A percentile compares a stretch with the other conserved stretches of the same genome.
These are phyloP conservation scores for Oconnorella tubifera DNA, from an alignment of 2,888 invertebrate genomes.

Conservation along the genomic window DNA sequence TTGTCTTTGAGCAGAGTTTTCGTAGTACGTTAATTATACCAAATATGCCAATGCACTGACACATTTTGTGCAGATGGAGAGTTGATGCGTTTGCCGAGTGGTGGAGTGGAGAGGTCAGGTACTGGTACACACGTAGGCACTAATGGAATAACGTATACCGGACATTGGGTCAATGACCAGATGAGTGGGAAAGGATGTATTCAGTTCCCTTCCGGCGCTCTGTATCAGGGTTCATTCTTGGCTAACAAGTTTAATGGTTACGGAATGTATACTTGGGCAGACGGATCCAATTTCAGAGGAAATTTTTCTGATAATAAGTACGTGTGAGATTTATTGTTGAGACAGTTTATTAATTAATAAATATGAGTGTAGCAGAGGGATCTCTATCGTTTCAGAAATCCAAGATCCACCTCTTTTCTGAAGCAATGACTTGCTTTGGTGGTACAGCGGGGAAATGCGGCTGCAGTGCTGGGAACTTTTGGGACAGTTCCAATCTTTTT, in stretches of 20 bases:
- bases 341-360: neutral
- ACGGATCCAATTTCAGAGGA: slow-evolving; percentile 51
- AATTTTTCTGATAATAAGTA: slow-evolving; percentile 53
- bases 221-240: slow-evolving; percentile 50
- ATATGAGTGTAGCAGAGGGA: neutral
- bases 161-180: slow-evolving; percentile 49
- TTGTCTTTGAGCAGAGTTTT: no score
- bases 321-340: slow-evolving; percentile 15
- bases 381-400: no score
- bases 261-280: slow-evolving; percentile 53
- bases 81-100: slow-evolving; percentile 42
- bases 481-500: no score
- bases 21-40: neutral
- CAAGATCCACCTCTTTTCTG: no score
- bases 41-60: neutral
- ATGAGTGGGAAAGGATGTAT: slow-evolving; percentile 53
- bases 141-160: slow-evolving; percentile 48
- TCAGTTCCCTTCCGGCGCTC: slow-evolving; percentile 44
- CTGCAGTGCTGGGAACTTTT: no score
- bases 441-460: no score
- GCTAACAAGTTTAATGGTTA: slow-evolving; percentile 53
- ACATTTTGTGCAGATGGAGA: slow-evolving; percentile 48
- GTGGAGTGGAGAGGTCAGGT: slow-evolving; percentile 46
- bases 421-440: no score
- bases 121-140: slow-evolving; percentile 44